Percentiles rank a stretch among this genome's conserved stretches.
phyloP scores from a whole-genome alignment of 2,797 vertebrate genomes.

The Poeciliopsis infans region DNA sequence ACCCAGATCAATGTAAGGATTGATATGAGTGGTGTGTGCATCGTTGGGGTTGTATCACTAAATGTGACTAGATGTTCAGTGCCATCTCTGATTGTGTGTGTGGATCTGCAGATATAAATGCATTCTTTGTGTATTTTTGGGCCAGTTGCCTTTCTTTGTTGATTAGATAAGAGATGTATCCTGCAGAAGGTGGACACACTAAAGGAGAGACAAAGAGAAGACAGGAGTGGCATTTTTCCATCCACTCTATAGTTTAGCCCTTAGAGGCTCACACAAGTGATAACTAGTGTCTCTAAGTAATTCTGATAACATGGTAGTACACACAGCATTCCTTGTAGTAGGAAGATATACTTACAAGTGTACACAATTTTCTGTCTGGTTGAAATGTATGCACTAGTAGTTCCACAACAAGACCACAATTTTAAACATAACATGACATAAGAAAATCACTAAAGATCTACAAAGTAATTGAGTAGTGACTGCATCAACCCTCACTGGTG shows the following conservation, averaged over 20 bases:
- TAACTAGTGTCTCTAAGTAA: constrained; percentile 79
- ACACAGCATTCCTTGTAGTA: constrained; percentile 70
- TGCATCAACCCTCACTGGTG: neutral
- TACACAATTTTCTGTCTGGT: constrained; percentile 42
- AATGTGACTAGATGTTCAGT: constrained; percentile 59
- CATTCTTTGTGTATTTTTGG: constrained; percentile 33
- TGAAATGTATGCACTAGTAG: constrained; percentile 40
- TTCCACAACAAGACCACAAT: constrained; percentile 22
- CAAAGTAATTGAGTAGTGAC: neutral
- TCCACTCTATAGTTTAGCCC: constrained; percentile 70
- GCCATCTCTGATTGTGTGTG: constrained; percentile 58
- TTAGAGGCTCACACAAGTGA: constrained; percentile 71
- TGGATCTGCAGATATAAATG: constrained; percentile 39
- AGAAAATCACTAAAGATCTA: neutral
- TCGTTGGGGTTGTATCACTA: constrained; percentile 31
- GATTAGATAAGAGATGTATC: constrained; percentile 81
- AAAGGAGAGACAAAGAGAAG: constrained; percentile 41
- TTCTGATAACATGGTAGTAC: constrained; percentile 71
- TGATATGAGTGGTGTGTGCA: constrained; percentile 35
- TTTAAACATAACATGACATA: constrained; percentile 17
- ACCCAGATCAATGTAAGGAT: constrained; percentile 41
- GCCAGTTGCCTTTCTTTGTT: constrained; percentile 70
- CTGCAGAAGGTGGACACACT: constrained; percentile 59
- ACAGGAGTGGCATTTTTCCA: constrained; percentile 69
- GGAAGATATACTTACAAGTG: constrained; percentile 38